Evolutionary conservation across 1,140 invertebrate species (phyloP).

Genomic region (Macrostomum lignano): DNA sequence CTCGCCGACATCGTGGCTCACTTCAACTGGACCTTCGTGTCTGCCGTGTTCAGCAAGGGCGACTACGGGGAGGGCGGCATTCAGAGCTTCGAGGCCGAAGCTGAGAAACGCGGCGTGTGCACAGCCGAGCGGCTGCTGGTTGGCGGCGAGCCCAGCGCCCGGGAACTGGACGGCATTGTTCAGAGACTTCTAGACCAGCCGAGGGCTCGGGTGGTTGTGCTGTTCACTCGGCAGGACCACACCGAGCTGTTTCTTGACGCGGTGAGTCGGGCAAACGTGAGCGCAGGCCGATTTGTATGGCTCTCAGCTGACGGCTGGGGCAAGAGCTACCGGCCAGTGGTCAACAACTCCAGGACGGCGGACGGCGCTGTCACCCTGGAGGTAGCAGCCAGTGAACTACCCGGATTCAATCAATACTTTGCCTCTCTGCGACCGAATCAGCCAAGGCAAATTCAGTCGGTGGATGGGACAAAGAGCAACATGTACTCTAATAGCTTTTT

Average conservation of each 20-base stretch:
- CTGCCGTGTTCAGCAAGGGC: conserved; percentile 37
- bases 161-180: too few species aligned
- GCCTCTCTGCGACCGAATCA: too few species aligned
- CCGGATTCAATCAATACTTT: too few species aligned
- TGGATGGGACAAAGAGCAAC: too few species aligned
- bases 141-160: too few species aligned
- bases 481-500: too few species aligned
- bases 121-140: conserved; percentile 41
- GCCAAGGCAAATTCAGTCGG: too few species aligned
- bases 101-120: conserved; percentile 40
- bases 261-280: conserved; percentile 19
- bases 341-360: conserved; percentile 37
- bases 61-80: conserved; percentile 38
- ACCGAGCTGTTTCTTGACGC: conserved; percentile 29
- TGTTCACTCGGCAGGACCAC: conserved; percentile 41
- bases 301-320: conserved; percentile 48
- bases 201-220: conserved; percentile 38
- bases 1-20: conserved; percentile 37
- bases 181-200: too few species aligned
- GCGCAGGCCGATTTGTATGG: conserved; percentile 34
- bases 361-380: conserved; percentile 44
- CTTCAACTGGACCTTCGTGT: conserved; percentile 40
- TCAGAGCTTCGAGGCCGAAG: conserved; percentile 36
- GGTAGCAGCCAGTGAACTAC: conserved; percentile 16
- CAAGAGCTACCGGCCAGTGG: conserved; percentile 37